A percentile compares a stretch with the other conserved stretches of the same genome.
phyloP scores from a whole-genome alignment of 2,888 invertebrate species.

The Ceraclea dissimilis region DNA sequence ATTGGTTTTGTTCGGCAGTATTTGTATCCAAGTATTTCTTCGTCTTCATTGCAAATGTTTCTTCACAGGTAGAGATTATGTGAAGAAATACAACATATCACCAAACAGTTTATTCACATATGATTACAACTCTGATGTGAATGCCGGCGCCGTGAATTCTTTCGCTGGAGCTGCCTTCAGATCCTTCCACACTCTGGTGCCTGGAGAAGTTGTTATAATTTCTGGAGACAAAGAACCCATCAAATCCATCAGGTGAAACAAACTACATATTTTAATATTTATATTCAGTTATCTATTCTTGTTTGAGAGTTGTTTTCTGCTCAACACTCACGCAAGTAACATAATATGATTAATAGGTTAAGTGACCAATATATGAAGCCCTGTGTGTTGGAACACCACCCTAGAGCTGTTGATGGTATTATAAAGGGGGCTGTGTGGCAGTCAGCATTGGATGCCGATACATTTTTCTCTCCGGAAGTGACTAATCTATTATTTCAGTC shows the following conservation, averaged over 20 bases:
- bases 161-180: conserved; percentile 65
- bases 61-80: conserved; percentile 52
- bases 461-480: conserved; percentile 44
- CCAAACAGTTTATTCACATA: conserved; percentile 54
- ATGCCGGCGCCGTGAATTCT: conserved; percentile 58
- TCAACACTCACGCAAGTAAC: no score
- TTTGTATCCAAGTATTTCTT: no score
- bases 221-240: conserved; percentile 28
- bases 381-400: conserved; percentile 42
- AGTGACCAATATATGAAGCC: conserved; percentile 53
- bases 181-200: conserved; percentile 61
- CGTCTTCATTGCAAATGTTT: no score
- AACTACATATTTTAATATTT: not conserved
- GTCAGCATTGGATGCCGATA: conserved; percentile 49
- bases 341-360: conserved; percentile 32
- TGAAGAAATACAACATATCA: conserved; percentile 52
- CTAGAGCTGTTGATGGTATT: conserved; percentile 46
- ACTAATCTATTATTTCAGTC: conserved; percentile 46
- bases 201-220: conserved; percentile 38
- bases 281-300: no score
- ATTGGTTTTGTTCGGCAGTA: no score
- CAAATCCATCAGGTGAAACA: conserved; percentile 11
- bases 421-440: conserved; percentile 50
- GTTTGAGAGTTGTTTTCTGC: no score
- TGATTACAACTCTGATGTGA: conserved; percentile 57